Evolutionary conservation across 2,113 vertebrate species (phyloP).

Genomic region (Tragelaphus strepsiceros): DNA sequence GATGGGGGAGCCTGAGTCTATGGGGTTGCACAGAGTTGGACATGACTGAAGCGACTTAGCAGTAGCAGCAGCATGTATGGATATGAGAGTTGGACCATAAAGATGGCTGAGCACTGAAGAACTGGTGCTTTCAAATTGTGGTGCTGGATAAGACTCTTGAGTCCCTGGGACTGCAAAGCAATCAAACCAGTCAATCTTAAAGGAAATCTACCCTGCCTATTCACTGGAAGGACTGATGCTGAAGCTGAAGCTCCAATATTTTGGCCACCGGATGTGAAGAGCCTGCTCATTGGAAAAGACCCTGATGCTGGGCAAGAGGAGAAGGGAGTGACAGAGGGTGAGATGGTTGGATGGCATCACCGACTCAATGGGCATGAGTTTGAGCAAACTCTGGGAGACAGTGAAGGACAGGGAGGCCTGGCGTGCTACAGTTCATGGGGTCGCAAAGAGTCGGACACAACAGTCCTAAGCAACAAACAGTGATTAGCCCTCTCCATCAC

Average conservation of each 20-base stretch:
- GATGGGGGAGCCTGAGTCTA: no score
- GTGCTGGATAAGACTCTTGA: not conserved
- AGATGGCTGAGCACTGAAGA: not conserved
- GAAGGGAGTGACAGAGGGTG: not conserved
- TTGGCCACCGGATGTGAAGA: not conserved
- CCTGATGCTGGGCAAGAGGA: not conserved
- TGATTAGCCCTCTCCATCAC: not conserved
- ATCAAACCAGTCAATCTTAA: not conserved
- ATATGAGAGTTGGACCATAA: not conserved
- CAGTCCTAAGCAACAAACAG: not conserved
- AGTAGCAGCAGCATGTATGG: not conserved
- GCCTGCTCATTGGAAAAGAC: not conserved
- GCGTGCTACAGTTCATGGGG: not conserved
- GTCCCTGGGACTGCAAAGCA: not conserved
- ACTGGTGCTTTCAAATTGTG: not conserved
- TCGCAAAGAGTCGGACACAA: not conserved
- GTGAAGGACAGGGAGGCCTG: not conserved
- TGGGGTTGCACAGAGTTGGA: no score
- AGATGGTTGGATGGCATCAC: not conserved
- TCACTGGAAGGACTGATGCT: not conserved
- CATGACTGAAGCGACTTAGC: no score
- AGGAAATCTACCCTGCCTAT: not conserved
- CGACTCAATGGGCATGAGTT: not conserved
- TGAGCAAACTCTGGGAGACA: not conserved
- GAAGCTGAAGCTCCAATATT: not conserved